Percentiles rank a stretch among this genome's conserved stretches.
Evolutionary conservation across 2,113 vertebrate species (phyloP).

Genomic region (Dicaeum eximium): DNA sequence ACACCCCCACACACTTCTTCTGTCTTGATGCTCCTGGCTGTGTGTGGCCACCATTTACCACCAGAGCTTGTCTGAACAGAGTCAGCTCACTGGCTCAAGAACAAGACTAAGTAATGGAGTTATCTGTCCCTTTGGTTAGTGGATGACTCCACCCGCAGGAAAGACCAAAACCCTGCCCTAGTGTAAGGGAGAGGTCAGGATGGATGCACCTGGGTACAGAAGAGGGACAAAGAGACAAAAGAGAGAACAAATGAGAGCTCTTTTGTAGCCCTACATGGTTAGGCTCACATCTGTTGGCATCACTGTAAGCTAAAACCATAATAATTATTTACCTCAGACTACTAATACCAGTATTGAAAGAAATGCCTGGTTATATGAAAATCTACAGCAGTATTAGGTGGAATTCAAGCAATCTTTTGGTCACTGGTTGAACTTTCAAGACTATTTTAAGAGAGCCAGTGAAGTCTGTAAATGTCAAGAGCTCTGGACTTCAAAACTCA

Average conservation of each 20-base stretch:
- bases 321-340: background rate
- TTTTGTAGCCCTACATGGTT: background rate
- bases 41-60: background rate
- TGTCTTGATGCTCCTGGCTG: background rate
- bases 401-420: background rate
- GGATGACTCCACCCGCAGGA: background rate
- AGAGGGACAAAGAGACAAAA: background rate
- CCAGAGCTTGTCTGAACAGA: background rate
- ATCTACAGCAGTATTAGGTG: background rate
- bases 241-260: background rate
- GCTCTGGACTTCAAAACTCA: background rate
- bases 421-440: background rate
- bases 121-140: background rate
- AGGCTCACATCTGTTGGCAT: background rate
- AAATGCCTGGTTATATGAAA: background rate
- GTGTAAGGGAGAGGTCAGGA: background rate
- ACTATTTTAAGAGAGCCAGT: slow-evolving; percentile 14
- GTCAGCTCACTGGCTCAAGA: background rate
- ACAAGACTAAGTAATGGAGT: background rate
- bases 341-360: background rate
- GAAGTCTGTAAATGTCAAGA: slow-evolving; percentile 37
- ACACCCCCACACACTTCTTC: fast-evolving
- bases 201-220: background rate
- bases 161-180: background rate
- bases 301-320: background rate